These are phyloP conservation scores for Pantala flavescens DNA, from an alignment of 1,140 invertebrate species.

Conservation along the genomic window DNA sequence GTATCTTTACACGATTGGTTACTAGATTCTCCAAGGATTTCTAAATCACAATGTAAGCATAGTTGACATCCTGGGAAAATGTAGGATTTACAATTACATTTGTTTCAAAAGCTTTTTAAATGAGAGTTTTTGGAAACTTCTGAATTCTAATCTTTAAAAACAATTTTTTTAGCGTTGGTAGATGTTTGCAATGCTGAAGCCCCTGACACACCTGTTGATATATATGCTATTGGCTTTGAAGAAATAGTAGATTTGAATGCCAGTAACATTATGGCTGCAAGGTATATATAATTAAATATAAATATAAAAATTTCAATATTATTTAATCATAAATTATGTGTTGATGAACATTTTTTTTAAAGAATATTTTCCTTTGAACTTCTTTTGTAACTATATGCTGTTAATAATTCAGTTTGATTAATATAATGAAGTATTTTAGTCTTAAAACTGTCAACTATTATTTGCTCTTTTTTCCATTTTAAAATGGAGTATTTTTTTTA, in stretches of 20 bases:
- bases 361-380: conserved; percentile 13
- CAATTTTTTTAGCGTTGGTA: conserved; percentile 20
- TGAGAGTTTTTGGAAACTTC: too few species aligned
- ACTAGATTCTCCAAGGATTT: conserved; percentile 53
- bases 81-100: conserved; percentile 11
- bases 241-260: conserved; percentile 99
- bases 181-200: conserved; percentile 30
- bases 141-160: too few species aligned
- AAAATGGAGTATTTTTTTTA: neutral
- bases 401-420: too few species aligned
- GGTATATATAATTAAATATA: conserved; percentile 35
- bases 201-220: conserved; percentile 57
- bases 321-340: too few species aligned
- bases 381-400: too few species aligned
- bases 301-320: neutral
- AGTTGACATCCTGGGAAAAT: neutral
- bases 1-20: conserved; percentile 90
- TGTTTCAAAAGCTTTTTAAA: too few species aligned
- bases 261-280: conserved; percentile 93
- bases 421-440: too few species aligned
- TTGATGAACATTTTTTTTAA: neutral
- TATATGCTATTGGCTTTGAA: conserved; percentile 97
- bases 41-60: conserved; percentile 36
- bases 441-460: too few species aligned
- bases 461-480: too few species aligned